Evolutionary conservation across 2,113 vertebrate species (phyloP).

Genomic region (Acrocephalus arundinaceus): DNA sequence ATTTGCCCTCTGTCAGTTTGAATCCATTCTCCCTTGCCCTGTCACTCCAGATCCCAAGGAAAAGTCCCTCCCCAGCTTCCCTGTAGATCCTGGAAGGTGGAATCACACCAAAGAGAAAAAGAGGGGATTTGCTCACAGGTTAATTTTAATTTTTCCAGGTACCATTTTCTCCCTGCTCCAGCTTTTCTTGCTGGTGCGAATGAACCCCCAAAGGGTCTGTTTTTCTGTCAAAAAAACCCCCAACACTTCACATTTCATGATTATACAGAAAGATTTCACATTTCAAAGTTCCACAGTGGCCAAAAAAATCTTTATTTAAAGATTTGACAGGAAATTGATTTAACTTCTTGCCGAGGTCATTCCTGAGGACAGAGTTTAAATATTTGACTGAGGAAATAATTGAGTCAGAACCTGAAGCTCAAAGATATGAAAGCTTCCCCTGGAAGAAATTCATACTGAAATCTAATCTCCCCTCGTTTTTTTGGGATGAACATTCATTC

Average conservation of each 20-base stretch:
- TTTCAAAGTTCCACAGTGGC: too few species aligned
- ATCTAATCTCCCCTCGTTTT: neutral
- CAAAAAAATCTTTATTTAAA: neutral
- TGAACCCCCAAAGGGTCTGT: neutral
- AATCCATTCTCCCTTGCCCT: too few species aligned
- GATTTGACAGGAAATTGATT: neutral
- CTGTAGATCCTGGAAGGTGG: neutral
- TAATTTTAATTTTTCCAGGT: neutral
- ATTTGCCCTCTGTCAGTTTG: neutral
- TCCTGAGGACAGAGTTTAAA: neutral
- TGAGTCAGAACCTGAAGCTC: neutral
- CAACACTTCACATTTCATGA: neutral
- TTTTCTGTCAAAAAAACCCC: neutral
- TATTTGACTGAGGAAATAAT: neutral
- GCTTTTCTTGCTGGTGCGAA: neutral
- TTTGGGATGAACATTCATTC: neutral
- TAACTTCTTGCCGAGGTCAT: accelerated
- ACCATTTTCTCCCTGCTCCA: neutral
- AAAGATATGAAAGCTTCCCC: neutral
- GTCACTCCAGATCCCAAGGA: neutral
- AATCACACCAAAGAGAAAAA: neutral
- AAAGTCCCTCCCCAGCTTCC: neutral
- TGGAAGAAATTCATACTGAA: neutral
- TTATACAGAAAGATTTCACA: neutral
- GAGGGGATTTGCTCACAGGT: neutral